Evolutionary conservation across 92 coral and sea anemone genomes (phyloP).

Genomic region (Isaurus tuberculatus): DNA sequence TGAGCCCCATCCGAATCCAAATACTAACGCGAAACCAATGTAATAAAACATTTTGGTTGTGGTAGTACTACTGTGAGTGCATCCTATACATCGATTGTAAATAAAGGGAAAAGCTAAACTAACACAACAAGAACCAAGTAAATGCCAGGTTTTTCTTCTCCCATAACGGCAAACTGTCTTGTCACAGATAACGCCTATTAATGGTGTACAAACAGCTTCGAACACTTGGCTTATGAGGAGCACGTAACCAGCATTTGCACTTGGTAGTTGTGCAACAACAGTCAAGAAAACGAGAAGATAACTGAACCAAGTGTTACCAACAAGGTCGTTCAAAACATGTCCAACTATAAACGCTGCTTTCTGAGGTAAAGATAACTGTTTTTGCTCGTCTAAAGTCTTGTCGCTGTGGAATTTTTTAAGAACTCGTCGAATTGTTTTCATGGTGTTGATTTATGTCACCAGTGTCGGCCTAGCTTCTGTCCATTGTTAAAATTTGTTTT

Average conservation of each 20-base stretch:
- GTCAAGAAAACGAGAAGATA: slow-evolving; percentile 75
- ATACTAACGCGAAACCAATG: slow-evolving; percentile 65
- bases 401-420: not conserved
- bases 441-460: not conserved
- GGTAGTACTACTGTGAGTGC: slow-evolving; percentile 52
- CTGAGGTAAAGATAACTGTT: slow-evolving; percentile 46
- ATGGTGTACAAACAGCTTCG: slow-evolving; percentile 69
- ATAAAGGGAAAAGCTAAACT: slow-evolving; percentile 69
- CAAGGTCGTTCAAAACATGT: slow-evolving; percentile 78
- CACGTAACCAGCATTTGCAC: slow-evolving; percentile 74
- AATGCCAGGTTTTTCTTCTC: slow-evolving; percentile 74
- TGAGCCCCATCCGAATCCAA: slow-evolving; percentile 81
- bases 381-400: slow-evolving; percentile 1
- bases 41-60: slow-evolving; percentile 62
- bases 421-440: not conserved
- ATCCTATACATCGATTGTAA: slow-evolving; percentile 70
- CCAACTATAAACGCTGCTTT: slow-evolving; percentile 65
- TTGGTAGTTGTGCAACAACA: slow-evolving; percentile 61
- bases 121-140: slow-evolving; percentile 69
- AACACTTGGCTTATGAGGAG: slow-evolving; percentile 69
- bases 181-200: slow-evolving; percentile 70
- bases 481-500: not conserved
- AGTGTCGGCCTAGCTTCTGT: not conserved
- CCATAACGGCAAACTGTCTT: slow-evolving; percentile 77
- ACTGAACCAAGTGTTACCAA: slow-evolving; percentile 80